phyloP scores from a whole-genome alignment of 1,140 invertebrate species.

The Sitobion miscanthi region DNA sequence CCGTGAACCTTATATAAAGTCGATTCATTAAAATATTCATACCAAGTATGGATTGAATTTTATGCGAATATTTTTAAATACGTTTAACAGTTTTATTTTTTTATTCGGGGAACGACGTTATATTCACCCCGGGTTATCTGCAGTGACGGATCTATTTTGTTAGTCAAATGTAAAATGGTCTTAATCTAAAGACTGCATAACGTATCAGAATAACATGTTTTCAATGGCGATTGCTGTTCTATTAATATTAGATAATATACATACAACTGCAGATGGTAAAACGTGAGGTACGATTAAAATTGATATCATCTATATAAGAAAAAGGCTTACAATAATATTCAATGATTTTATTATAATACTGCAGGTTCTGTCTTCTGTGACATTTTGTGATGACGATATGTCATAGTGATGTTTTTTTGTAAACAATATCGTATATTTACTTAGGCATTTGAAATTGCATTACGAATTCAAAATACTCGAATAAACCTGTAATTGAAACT shows the following conservation, averaged over 20 bases:
- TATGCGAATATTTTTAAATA: conserved; percentile 43
- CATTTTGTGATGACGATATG: background rate
- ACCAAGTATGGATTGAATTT: background rate
- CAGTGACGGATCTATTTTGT: conserved; percentile 12
- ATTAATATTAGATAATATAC: background rate
- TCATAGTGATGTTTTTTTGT: background rate
- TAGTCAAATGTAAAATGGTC: conserved; percentile 29
- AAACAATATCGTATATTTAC: background rate
- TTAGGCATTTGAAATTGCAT: background rate
- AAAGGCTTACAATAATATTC: background rate
- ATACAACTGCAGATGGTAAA: background rate
- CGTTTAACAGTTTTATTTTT: conserved; percentile 9
- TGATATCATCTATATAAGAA: background rate
- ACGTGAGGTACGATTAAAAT: background rate
- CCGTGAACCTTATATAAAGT: conserved; percentile 26
- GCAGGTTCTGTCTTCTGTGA: background rate
- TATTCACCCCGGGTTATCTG: conserved; percentile 15
- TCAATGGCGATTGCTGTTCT: background rate
- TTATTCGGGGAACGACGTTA: conserved; percentile 2
- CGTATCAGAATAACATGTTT: background rate
- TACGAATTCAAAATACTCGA: background rate
- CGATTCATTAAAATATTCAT: conserved; percentile 35
- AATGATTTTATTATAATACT: background rate
- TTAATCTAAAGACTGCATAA: background rate
- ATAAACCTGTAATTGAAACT: background rate